Evolutionary conservation across 2,888 invertebrate species (phyloP), one percentile per base, ranked within the genome.

Genomic region (Caenorhabditis sp.): DNA sequence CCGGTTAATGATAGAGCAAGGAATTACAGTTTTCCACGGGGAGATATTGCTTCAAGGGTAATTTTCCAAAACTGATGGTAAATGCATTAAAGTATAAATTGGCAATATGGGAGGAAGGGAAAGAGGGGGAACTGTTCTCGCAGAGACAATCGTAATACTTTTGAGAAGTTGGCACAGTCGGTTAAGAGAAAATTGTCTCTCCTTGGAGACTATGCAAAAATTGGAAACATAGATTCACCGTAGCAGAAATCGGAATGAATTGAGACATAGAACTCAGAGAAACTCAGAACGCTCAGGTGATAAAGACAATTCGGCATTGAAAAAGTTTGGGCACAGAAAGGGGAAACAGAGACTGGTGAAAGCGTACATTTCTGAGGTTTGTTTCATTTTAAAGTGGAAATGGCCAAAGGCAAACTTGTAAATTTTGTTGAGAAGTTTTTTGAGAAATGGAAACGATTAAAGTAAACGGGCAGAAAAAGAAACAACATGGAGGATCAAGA

Each of bases 241-340:
- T 79, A 79, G 76, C 53, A 18, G 60, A 72, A 71, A 72, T 67
- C 71, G 79, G 79, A 79, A 79, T 79, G 79, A 71, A 72, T 71
- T 71, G 67, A 69, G 53, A 69, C 56, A 80, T 62, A 80, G 56
- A 72, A 64, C 50, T 68, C 47, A 64, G 58, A 79, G 65, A n/a
- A n/a, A n/a, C n/a, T n/a, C n/a, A n/a, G n/a, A 74, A 67, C 68
- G 67, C 67, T 76, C 61, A 51, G 64, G 35, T 58, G 47, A 72
- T 72, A 53, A n/a, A 72, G 56, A 56, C 4, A 18, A 60, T 22
- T 58, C 35, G 64, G 72, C 56, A 72, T 37, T 56, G 60, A 60
- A 60, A 28, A 40, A 61, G 11, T 74, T 65, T 72, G 51, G 65
- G 65, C 72, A 64, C 64, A 32, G 47, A 13, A 40, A 40, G 47